A percentile compares a stretch with the other conserved stretches of the same genome.
phyloP scores from a whole-genome alignment of 35 echinoderm and acorn worm species.

The Eucidaris tribuloides region DNA sequence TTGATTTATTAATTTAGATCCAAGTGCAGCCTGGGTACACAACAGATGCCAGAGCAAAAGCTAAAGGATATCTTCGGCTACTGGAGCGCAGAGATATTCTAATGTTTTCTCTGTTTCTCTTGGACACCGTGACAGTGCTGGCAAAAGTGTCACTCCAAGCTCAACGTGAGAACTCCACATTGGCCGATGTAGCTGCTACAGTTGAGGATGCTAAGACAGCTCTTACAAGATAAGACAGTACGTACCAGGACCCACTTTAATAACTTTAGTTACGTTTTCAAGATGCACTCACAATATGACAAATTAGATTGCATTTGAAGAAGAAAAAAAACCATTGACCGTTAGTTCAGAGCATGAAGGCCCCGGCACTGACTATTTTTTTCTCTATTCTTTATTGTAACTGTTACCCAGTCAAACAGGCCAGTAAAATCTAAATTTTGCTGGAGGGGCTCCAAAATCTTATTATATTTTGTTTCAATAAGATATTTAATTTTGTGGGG shows the following conservation, averaged over 20 bases:
- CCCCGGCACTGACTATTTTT: background rate
- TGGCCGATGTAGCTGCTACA: slow-evolving; percentile 48
- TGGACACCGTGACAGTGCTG: slow-evolving; percentile 6
- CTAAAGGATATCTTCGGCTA: slow-evolving; percentile 6
- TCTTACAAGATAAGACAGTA: slow-evolving; percentile 3
- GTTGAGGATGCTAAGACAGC: background rate
- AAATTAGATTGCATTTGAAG: background rate
- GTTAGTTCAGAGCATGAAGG: too few relatives aligned
- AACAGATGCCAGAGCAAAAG: slow-evolving; percentile 22
- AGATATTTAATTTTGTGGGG: too few relatives aligned
- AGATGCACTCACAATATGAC: background rate
- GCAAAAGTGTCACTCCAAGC: slow-evolving; percentile 32
- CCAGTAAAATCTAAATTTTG: background rate
- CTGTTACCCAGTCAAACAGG: background rate
- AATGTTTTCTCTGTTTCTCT: background rate
- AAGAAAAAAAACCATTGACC: too few relatives aligned
- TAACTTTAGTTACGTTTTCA: background rate
- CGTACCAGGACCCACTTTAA: background rate
- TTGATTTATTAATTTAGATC: background rate
- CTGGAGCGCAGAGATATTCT: slow-evolving; percentile 12
- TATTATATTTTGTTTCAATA: background rate
- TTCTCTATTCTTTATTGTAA: background rate
- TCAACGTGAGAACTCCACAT: background rate
- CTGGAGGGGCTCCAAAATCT: background rate
- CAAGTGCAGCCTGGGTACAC: background rate